Evolutionary conservation across 1,140 invertebrate genomes (phyloP), one percentile per base, ranked within the genome.

Genomic region (Papilio dardanus): DNA sequence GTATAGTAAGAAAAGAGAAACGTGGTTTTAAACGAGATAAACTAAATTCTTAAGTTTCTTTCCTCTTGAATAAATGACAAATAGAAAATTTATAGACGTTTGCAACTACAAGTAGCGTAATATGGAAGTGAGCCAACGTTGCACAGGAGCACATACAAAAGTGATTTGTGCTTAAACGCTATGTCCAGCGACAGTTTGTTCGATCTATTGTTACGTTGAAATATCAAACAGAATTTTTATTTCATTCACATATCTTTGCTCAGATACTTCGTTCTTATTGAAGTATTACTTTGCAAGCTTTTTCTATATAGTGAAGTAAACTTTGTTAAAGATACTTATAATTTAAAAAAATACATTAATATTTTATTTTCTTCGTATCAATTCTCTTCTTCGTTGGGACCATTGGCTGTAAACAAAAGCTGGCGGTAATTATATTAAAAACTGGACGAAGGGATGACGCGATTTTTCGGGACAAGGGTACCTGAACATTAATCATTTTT

Each of bases 371-470:
- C 54, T 12, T 28, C 12, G 30, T 28, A 62, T 62, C 54, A 62
- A 62, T 62, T 62, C 12, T 3, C 24, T 2, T 28, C 24, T 62
- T 30, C 3, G 24, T 65, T 77, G 31, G 65, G 24, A 66, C 65
- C 76, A 77, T 77, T 82, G 37, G 76, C 37, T 77, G 71, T 79
- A 81, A 82, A 81, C 77, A 83, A 83, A 82, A 85, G 78, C 54
- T 62, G 50, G 35, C 74, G 77, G 68, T 84, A 84, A 86, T 86
- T 83, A 86, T 80, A 86, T 86, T 82, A 82, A 86, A 85, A 84
- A 81, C 79, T 79, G 74, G 62, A 68, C 54, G 71, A 54, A 77
- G 76, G 77, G 74, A 79, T 86, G 83, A 83, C 83, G 83, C 80
- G 77, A 80, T 80, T 76, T 79, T 79, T 77, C 71, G 74, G 77